These are phyloP conservation scores for Stramonita haemastoma DNA, from an alignment of 2,888 invertebrate genomes.

Conservation along the genomic window DNA sequence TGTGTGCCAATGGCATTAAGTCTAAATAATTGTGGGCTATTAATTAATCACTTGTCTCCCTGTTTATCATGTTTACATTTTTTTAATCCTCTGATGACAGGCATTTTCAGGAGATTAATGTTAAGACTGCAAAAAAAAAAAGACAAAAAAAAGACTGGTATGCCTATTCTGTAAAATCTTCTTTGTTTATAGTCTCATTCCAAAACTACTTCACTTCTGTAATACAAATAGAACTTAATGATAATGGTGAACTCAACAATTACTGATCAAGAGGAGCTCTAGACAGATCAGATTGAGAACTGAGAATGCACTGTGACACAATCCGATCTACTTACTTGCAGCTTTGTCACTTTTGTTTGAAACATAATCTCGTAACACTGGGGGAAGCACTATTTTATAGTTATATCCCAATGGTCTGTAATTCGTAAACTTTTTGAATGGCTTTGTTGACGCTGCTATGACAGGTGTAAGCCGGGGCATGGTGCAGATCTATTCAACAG, in stretches of 20 bases:
- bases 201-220: not conserved
- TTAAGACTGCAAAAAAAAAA: not conserved
- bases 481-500: not conserved
- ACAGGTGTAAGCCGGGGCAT: constrained; percentile 27
- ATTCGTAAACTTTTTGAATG: constrained; percentile 59
- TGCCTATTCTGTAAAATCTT: not conserved
- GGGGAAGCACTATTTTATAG: constrained; percentile 56
- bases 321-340: constrained; percentile 39
- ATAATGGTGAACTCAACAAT: not conserved
- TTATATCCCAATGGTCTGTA: constrained; percentile 51
- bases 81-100: too few relatives aligned
- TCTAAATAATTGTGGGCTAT: not conserved
- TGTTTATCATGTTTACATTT: too few relatives aligned
- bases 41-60: too few relatives aligned
- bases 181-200: not conserved
- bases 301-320: not conserved
- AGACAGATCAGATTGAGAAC: not conserved
- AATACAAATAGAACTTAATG: not conserved
- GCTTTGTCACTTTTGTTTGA: constrained; percentile 26
- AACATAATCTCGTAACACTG: constrained; percentile 50
- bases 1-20: not conserved
- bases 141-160: not conserved
- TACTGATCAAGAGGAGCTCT: not conserved
- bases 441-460: constrained; percentile 33
- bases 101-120: too few relatives aligned